phyloP scores from a whole-genome alignment of 2,113 vertebrate species.

The Camelus dromedarius region DNA sequence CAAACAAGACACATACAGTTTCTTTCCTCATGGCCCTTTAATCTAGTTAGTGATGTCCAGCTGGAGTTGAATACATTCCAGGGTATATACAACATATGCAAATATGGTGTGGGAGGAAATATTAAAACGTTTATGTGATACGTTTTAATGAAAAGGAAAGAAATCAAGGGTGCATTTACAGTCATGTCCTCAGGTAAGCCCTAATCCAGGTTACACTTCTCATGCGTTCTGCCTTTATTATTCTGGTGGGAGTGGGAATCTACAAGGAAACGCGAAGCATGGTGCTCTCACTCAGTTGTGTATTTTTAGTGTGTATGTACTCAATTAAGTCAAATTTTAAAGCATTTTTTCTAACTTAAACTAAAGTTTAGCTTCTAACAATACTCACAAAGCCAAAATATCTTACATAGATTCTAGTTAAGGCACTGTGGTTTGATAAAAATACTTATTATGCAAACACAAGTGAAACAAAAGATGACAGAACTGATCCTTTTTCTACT shows the following conservation, averaged over 20 bases:
- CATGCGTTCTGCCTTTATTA: neutral
- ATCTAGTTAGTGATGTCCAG: neutral
- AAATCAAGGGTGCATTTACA: neutral
- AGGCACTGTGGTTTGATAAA: neutral
- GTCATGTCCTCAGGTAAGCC: neutral
- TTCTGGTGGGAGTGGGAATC: neutral
- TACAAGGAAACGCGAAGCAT: neutral
- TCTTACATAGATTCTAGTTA: neutral
- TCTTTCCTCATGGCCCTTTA: neutral
- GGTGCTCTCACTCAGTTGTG: neutral
- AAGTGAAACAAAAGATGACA: neutral
- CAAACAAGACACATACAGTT: neutral
- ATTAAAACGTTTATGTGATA: neutral
- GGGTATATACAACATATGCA: neutral
- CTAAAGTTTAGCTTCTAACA: neutral
- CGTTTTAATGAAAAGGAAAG: neutral
- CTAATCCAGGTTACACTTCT: neutral
- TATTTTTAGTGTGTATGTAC: neutral
- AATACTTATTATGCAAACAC: neutral
- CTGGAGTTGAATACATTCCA: neutral
- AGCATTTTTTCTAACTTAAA: neutral
- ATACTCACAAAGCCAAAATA: neutral
- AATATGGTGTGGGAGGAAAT: neutral
- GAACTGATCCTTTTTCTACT: neutral
- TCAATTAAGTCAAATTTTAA: neutral